Percentiles rank a stretch among this genome's conserved stretches.
These are phyloP conservation scores for Eulithis testata DNA, from an alignment of 2,888 invertebrate species.

Conservation along the genomic window DNA sequence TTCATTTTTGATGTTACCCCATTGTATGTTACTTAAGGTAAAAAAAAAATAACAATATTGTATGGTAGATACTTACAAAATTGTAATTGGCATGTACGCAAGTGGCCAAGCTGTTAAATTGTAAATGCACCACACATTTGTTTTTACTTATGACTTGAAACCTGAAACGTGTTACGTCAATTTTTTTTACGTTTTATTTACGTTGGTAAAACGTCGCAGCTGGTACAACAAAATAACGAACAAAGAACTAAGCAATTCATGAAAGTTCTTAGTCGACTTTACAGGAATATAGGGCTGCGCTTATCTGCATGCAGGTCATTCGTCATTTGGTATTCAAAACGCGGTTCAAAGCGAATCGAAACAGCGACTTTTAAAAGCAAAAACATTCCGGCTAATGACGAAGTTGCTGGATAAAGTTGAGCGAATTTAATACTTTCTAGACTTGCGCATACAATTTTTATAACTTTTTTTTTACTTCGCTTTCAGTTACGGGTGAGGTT, in stretches of 20 bases:
- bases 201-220: neutral
- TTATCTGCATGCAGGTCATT: constrained; percentile 65
- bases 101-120: too few species aligned
- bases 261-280: constrained; percentile 28
- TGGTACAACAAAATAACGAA: neutral
- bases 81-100: too few species aligned
- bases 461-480: constrained; percentile 1
- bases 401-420: constrained; percentile 15
- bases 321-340: constrained; percentile 66
- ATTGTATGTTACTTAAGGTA: too few species aligned
- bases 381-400: constrained; percentile 22
- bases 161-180: too few species aligned
- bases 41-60: too few species aligned
- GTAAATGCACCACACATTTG: too few species aligned
- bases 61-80: too few species aligned
- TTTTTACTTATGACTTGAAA: too few species aligned
- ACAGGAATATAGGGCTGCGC: constrained; percentile 26
- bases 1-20: too few species aligned
- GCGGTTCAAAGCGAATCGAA: constrained; percentile 57
- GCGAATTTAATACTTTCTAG: constrained; percentile 3
- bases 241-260: constrained; percentile 23
- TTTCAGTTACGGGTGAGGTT: neutral
- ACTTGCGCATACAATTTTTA: constrained; percentile 2
- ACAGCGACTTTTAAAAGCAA: constrained; percentile 55
- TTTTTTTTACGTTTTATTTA: too few species aligned